Evolutionary conservation across 2,888 invertebrate species (phyloP), one percentile per base, ranked within the genome.

Genomic region (Epistrophe eligans): DNA sequence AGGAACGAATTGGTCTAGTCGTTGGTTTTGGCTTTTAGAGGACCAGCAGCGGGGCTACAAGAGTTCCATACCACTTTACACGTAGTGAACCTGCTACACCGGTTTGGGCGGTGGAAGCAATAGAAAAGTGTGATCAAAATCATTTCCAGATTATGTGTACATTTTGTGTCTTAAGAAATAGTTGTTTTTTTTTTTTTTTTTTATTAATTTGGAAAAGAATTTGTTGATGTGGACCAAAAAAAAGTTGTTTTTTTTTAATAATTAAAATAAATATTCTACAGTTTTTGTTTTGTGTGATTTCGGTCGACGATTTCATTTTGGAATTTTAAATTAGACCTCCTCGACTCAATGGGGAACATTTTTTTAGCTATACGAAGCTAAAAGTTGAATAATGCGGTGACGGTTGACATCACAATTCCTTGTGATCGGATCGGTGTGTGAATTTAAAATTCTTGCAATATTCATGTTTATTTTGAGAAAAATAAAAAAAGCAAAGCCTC

Each of bases 71-170:
- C 79, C 73, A 79, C 83, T 87, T 79, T 79, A 87, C 79, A 87
- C 82, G 82, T 87, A 64, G 77, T 85, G 82, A 91, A 91, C 91
- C 91, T 91, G 91, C 91, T 91, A 89, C 91, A 91, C 91, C 91
- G 91, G 91, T 91, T 91, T 91, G 90, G 90, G 91, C 90, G 89
- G 88, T 88, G 87, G 82, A 82, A 82, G 84, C 67, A 85, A 81
- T 81, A 85, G 84, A 81, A 72, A 85, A 81, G 81, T 81, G 81
- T 81, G 84, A 85, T 85, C 81, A 77, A 81, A 85, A 85, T 81
- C 67, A 77, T 77, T 85, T 85, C 32, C 77, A 85, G 73, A 77
- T 35, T 77, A 71, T 80, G 64, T 81, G 55, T 73, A 67, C 81
- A 67, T 73, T 73, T 64, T 35, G 9, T 62, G 48, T 55, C 40